Base-by-base conservation (phyloP, 2,888 invertebrate species). In the Lysandra bellargus region DNA sequence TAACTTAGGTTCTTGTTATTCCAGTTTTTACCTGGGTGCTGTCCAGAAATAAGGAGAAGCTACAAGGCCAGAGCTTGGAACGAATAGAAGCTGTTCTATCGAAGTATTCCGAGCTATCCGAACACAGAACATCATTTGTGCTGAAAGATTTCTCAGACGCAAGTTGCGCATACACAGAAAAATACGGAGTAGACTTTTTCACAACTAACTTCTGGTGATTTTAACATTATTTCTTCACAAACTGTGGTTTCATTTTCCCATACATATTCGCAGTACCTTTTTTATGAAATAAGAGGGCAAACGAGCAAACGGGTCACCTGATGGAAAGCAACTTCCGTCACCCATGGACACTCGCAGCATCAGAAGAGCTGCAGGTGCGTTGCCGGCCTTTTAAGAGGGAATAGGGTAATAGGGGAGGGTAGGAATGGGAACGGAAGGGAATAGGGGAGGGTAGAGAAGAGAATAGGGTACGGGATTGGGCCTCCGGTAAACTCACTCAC, bases 21-120 rank as follows among this genome's bases (percentile, higher is more conserved):
- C 9, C 89, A 94, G 94, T 91, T 0, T 93, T 89, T 84, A 86
- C 91, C 0, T 94, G 93, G 93, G 85, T 94, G 4, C 84, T 94
- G 0, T 89, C 92, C 3, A 87, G 93, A 23, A 87, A 80, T 80
- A 93, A 92, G 75, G 89, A 89, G 0, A 88, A 88, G 37, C 84
- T 93, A 0, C 85, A 90, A 79, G 92, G 92, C 0, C 89, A 89
- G 0, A 82, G 82, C 0, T 81, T 92, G 64, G 91, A 90, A 83
- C 89, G 88, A 44, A 87, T 94, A 0, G 92, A 94, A 81, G 86
- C 87, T 40, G 85, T 87, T 0, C 81, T 94, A 1, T 88, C 92
- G 0, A 92, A 90, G 78, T 93, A 92, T 80, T n/a, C 90, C 0
- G 93, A 92, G 57, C 80, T 94, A 69, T 87, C 88, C 2, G 91